phyloP scores from a whole-genome alignment of 2,888 invertebrate genomes.

The Mesorhabditis belari region DNA sequence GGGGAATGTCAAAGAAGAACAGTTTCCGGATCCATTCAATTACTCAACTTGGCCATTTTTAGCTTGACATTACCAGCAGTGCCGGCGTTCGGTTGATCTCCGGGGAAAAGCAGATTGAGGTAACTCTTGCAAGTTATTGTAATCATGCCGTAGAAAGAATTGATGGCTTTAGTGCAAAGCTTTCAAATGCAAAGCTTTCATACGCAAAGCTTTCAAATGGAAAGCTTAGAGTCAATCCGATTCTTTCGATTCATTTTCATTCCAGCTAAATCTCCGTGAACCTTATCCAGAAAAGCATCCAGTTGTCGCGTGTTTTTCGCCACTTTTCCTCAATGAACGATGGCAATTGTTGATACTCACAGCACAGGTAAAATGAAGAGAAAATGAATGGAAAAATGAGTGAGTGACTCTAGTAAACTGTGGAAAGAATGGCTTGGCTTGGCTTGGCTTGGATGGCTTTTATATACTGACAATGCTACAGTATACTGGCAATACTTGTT shows the following conservation, averaged over 20 bases:
- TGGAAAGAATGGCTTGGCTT: too few species aligned
- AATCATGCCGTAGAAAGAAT: too few species aligned
- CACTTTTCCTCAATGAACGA: slow-evolving; percentile 44
- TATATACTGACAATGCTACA: too few species aligned
- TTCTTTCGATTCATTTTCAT: neutral
- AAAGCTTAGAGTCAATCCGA: neutral
- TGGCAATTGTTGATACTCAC: slow-evolving; percentile 45
- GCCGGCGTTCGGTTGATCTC: neutral
- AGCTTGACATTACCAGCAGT: neutral
- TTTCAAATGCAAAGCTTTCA: too few species aligned
- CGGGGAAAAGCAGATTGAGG: neutral
- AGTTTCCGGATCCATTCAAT: neutral
- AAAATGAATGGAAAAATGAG: neutral
- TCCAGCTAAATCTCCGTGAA: neutral
- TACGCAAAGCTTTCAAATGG: too few species aligned
- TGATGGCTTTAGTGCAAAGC: too few species aligned
- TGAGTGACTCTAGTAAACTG: too few species aligned
- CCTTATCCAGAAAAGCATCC: slow-evolving; percentile 1
- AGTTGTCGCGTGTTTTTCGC: slow-evolving; percentile 47
- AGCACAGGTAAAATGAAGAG: slow-evolving; percentile 11
- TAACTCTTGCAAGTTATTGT: too few species aligned
- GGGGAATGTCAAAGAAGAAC: too few species aligned
- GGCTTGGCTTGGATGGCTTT: too few species aligned
- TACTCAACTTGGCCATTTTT: neutral
- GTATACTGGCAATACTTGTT: too few species aligned